Evolutionary conservation across 2,888 invertebrate species (phyloP), one percentile per base, ranked within the genome.

Genomic region (Sesia bembeciformis): DNA sequence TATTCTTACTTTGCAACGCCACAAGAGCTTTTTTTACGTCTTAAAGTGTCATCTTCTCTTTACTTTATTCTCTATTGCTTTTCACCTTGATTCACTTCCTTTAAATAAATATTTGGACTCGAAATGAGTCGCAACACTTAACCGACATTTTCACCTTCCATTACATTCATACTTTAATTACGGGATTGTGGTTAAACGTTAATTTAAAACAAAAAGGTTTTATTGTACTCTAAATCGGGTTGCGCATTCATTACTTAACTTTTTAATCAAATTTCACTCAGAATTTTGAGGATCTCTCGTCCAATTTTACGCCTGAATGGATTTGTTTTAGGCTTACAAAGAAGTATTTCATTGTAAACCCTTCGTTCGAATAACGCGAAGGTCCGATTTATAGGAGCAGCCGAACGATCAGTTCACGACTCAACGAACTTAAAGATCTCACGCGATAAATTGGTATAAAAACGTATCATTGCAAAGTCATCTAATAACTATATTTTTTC

Each of bases 261-360:
- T 81, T 84, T 78, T 78, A 79, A 83, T 81, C 76, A 80, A 84
- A 82, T 80, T 81, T 74, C 72, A 80, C 81, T 77, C 74, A 67
- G 72, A 80, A 80, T 81, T 81, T 84, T 77, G 76, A 78, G 79
- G 76, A 78, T 78, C 76, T 76, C 78, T 81, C 76, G 72, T 76
- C 74, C 78, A 84, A 87, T 86, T 85, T 83, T 69, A 78, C 72
- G 80, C 74, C 65, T 83, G 78, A 84, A 82, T 78, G 74, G 78
- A 71, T 84, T 84, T 84, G 79, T 86, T 86, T 85, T 76, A 77
- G 75, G 63, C 60, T 65, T 69, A 77, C 74, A 79, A 80, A 84
- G 82, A 84, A 84, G 78, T 81, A 78, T 81, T 83, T 76, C 79
- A 78, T 75, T 78, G 74, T 82, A 76, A 81, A 79, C 77, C 76